Percentiles rank a stretch among this genome's conserved stretches.
These are phyloP conservation scores for Drosophila willistoni DNA, from an alignment of 1,140 invertebrate genomes.

Conservation along the genomic window DNA sequence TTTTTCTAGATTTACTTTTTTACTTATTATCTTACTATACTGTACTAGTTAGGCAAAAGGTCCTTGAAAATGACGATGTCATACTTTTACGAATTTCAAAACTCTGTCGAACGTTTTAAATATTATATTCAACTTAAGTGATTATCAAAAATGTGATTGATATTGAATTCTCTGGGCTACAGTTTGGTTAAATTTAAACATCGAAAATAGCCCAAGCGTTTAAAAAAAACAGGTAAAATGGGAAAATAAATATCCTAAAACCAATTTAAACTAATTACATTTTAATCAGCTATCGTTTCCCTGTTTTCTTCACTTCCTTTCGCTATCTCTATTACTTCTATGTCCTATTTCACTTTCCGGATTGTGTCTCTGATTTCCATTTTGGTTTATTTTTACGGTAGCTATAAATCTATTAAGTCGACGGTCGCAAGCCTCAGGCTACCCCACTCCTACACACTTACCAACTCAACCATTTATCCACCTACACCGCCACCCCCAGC, in stretches of 20 bases:
- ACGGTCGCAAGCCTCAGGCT: slow-evolving; percentile 35
- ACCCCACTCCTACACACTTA: slow-evolving; percentile 33
- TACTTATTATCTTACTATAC: too few species aligned
- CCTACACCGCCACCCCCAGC: slow-evolving; percentile 26
- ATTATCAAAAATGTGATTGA: too few species aligned
- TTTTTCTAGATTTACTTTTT: too few species aligned
- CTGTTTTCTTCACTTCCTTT: slow-evolving; percentile 6
- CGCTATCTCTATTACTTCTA: slow-evolving; percentile 18
- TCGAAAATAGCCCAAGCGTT: neutral
- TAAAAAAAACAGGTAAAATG: neutral
- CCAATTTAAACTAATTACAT: slow-evolving; percentile 48
- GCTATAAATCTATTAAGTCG: slow-evolving; percentile 71
- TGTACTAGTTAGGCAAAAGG: too few species aligned
- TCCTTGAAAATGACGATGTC: too few species aligned
- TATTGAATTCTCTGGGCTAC: too few species aligned
- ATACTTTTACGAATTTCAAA: too few species aligned
- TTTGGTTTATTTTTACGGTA: slow-evolving; percentile 46
- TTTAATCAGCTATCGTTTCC: slow-evolving; percentile 33
- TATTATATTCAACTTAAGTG: too few species aligned
- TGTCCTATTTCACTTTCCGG: slow-evolving; percentile 17
- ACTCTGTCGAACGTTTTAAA: too few species aligned
- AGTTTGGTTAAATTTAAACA: too few species aligned
- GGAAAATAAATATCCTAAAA: slow-evolving; percentile 3
- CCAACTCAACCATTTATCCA: slow-evolving; percentile 12
- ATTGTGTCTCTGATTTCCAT: slow-evolving; percentile 1